Conservation (phyloP, 2,797 vertebrate species). For the Silurus aristotelis region DNA sequence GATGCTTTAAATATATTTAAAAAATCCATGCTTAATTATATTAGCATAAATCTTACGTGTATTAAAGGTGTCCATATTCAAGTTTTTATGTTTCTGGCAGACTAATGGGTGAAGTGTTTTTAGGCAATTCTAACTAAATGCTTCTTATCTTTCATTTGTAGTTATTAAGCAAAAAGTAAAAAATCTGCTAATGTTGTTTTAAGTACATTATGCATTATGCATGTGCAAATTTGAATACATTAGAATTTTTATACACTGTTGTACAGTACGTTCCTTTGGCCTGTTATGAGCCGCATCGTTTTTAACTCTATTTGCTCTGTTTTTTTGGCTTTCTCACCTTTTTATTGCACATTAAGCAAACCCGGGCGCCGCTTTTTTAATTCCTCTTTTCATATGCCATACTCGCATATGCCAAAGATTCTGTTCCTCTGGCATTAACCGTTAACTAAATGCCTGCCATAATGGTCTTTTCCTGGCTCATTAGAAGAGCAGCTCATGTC, state of each 20-base stretch:
- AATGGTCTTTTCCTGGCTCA: conserved; percentile 70
- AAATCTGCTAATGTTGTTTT: neutral
- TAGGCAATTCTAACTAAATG: neutral
- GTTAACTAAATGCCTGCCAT: conserved; percentile 49
- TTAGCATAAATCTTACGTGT: no score
- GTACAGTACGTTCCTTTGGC: neutral
- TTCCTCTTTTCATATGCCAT: conserved; percentile 8
- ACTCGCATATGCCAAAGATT: conserved; percentile 40
- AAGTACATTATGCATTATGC: neutral
- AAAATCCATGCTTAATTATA: no score
- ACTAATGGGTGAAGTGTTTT: conserved; percentile 8
- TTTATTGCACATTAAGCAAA: conserved; percentile 14
- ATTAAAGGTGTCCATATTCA: no score
- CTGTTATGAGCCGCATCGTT: neutral
- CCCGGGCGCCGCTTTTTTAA: neutral
- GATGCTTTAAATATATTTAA: no score
- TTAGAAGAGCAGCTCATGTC: conserved; percentile 64
- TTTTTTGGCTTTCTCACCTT: conserved; percentile 12
- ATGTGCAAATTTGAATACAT: conserved; percentile 14
- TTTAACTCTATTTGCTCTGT: neutral
- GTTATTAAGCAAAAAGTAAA: neutral
- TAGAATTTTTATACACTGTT: neutral
- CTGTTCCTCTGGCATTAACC: conserved; percentile 51
- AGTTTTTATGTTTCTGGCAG: neutral
- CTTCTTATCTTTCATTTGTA: conserved; percentile 5